Evolutionary conservation across 2,888 invertebrate species (phyloP).

Genomic region (Dicyrtoma fusca): DNA sequence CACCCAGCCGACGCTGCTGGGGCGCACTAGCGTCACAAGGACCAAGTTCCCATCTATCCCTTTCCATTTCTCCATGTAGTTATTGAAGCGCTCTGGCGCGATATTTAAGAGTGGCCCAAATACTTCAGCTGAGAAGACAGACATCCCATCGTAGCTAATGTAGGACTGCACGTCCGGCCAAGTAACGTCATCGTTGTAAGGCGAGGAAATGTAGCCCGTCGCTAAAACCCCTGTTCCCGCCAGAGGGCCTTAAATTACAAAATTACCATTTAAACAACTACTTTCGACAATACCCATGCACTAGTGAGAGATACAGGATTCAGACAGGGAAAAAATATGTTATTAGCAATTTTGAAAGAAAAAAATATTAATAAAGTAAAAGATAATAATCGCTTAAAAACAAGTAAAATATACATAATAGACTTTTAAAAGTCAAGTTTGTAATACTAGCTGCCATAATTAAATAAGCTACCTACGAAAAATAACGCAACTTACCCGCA

Average conservation of each 20-base stretch:
- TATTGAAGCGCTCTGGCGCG: background rate
- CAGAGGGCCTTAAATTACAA: slow-evolving; percentile 14
- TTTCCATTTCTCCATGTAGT: background rate
- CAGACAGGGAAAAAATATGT: too few species aligned
- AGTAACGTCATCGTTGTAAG: slow-evolving; percentile 20
- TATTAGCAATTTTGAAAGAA: too few species aligned
- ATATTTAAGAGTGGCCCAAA: slow-evolving; percentile 22
- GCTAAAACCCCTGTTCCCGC: slow-evolving; percentile 17
- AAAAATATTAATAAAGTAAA: too few species aligned
- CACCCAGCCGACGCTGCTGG: slow-evolving; percentile 15
- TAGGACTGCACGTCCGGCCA: slow-evolving; percentile 14
- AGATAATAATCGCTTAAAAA: too few species aligned
- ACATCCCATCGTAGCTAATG: slow-evolving; percentile 8
- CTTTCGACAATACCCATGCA: too few species aligned
- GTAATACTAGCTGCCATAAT: too few species aligned
- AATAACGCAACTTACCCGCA: too few species aligned
- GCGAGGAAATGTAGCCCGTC: slow-evolving; percentile 23
- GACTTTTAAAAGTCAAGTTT: too few species aligned
- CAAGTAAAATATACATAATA: too few species aligned
- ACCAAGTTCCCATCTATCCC: slow-evolving; percentile 24
- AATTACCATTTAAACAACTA: too few species aligned
- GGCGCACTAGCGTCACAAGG: slow-evolving; percentile 10
- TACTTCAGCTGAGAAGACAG: background rate
- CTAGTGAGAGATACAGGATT: too few species aligned
- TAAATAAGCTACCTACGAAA: too few species aligned